Evolutionary conservation across 23 tunicate species (phyloP).

Genomic region (Styela clava): DNA sequence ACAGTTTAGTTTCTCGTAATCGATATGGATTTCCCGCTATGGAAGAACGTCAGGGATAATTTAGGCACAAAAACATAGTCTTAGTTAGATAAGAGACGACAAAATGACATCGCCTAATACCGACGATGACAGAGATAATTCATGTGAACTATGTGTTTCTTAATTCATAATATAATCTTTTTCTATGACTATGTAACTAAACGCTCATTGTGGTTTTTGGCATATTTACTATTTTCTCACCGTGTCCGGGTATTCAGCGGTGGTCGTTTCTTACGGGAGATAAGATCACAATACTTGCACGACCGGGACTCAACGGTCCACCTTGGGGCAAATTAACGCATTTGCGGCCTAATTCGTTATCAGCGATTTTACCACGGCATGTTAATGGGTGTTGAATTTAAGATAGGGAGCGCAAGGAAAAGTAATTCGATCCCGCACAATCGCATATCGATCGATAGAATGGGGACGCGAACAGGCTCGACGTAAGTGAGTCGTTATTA

Average conservation of each 20-base stretch:
- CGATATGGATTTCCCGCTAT: too few relatives aligned
- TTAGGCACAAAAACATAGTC: background rate
- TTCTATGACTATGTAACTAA: background rate
- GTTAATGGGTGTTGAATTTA: conserved; percentile 16
- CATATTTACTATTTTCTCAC: background rate
- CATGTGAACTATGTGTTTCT: background rate
- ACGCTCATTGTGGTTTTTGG: background rate
- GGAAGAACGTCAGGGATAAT: background rate
- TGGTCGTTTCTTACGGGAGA: background rate
- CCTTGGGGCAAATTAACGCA: conserved; percentile 23
- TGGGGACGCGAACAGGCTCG: background rate
- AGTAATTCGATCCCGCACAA: conserved; percentile 12
- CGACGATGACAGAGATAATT: background rate
- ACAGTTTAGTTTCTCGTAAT: too few relatives aligned
- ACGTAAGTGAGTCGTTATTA: background rate
- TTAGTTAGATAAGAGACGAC: background rate
- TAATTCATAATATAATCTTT: too few relatives aligned
- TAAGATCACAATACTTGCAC: background rate
- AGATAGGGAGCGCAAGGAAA: background rate
- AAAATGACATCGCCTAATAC: background rate
- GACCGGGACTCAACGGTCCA: background rate
- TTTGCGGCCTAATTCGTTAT: conserved; percentile 25
- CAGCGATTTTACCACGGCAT: conserved; percentile 25
- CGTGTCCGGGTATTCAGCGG: background rate
- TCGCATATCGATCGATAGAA: background rate